Conservation (phyloP, 30 jellyfish, hydroid and myxozoan species). For the Turritopsis dohrnii region DNA sequence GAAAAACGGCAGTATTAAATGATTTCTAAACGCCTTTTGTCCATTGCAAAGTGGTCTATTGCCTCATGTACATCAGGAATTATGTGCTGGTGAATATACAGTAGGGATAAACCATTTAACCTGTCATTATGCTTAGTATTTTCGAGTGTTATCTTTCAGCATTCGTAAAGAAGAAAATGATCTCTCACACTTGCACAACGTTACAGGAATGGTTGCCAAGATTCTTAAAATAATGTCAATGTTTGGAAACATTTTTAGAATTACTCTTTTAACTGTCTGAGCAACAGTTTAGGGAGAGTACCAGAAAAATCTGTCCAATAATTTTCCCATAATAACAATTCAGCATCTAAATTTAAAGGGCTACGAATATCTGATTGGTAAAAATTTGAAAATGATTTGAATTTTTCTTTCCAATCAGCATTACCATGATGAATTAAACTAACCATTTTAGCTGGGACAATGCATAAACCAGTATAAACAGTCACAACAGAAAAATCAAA, state of each 20-base stretch:
- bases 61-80: neutral
- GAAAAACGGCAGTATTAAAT: no score
- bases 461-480: neutral
- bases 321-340: neutral
- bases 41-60: neutral
- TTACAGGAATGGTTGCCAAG: constrained; percentile 53
- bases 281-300: constrained; percentile 13
- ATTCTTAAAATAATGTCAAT: constrained; percentile 38
- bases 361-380: neutral
- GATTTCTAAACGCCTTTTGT: neutral
- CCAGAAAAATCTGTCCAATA: neutral
- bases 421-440: neutral
- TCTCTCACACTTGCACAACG: constrained; percentile 61
- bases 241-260: constrained; percentile 43
- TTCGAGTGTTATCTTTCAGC: constrained; percentile 39
- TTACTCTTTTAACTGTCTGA: constrained; percentile 17
- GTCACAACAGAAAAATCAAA: neutral
- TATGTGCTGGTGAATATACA: neutral
- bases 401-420: neutral
- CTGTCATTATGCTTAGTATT: constrained; percentile 13
- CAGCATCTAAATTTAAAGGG: neutral
- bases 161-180: constrained; percentile 39
- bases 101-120: neutral
- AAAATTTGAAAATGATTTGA: neutral
- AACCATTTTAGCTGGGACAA: neutral